A percentile compares a stretch with the other conserved stretches of the same genome.
phyloP scores from a whole-genome alignment of 2,797 vertebrate species.

The Salarias fasciatus region DNA sequence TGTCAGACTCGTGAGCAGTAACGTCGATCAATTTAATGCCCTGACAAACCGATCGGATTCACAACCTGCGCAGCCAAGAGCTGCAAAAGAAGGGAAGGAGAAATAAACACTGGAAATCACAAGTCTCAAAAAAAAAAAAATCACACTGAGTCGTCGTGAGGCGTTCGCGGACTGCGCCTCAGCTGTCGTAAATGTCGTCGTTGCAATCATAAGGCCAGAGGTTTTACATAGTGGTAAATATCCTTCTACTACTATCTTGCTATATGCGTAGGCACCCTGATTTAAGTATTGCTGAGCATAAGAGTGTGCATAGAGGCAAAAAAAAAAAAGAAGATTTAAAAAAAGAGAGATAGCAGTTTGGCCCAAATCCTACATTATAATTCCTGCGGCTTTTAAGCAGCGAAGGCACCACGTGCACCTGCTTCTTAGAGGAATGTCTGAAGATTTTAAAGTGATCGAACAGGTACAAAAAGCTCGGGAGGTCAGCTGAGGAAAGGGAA shows the following conservation, averaged over 20 bases:
- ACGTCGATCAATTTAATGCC: conserved; percentile 70
- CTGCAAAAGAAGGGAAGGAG: conserved; percentile 41
- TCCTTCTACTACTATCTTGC: conserved; percentile 53
- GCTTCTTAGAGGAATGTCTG: conserved; percentile 72
- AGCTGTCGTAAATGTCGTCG: conserved; percentile 47
- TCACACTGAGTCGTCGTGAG: conserved; percentile 49
- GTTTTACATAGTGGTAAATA: conserved; percentile 74
- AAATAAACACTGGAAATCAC: conserved; percentile 29
- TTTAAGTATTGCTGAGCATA: conserved; percentile 46
- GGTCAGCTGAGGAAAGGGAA: conserved; percentile 17
- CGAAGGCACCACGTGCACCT: conserved; percentile 54
- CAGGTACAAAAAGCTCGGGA: conserved; percentile 47
- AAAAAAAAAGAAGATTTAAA: conserved; percentile 34
- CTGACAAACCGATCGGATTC: conserved; percentile 59
- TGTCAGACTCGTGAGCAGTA: conserved; percentile 74
- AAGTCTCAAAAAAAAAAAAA: conserved; percentile 38
- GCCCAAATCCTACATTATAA: conserved; percentile 49
- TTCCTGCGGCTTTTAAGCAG: conserved; percentile 55
- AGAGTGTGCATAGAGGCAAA: conserved; percentile 55
- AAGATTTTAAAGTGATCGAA: conserved; percentile 71
- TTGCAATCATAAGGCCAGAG: conserved; percentile 72
- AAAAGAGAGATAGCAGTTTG: conserved; percentile 9
- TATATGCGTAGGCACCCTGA: conserved; percentile 57
- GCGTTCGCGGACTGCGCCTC: conserved; percentile 53
- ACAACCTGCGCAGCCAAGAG: conserved; percentile 41